A percentile compares a stretch with the other conserved stretches of the same genome.
Evolutionary conservation across 2,797 vertebrate species (phyloP).

Genomic region (Muscicapa comitata): DNA sequence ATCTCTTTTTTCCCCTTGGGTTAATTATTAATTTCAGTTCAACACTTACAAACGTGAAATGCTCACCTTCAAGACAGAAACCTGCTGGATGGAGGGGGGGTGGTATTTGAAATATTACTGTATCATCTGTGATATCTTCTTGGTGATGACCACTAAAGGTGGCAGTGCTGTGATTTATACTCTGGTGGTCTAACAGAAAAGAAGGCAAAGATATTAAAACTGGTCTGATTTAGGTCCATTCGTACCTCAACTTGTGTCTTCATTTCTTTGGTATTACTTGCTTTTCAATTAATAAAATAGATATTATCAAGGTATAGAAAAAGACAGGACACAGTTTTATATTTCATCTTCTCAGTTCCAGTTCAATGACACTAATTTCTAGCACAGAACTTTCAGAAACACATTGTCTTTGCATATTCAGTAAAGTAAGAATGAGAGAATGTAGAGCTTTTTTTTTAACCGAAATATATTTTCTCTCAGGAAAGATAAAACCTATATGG

Average conservation of each 20-base stretch:
- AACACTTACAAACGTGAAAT: no score
- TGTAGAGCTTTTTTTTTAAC: background rate
- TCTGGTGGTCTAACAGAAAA: background rate
- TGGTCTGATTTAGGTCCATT: background rate
- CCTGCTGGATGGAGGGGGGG: rapidly evolving
- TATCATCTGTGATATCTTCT: background rate
- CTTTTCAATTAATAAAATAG: background rate
- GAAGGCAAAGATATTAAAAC: background rate
- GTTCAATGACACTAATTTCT: background rate
- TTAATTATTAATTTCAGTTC: background rate
- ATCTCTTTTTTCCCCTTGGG: rapidly evolving
- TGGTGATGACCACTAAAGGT: background rate
- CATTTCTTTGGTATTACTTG: background rate
- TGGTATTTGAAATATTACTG: background rate
- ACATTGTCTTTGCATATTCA: background rate
- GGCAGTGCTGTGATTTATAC: background rate
- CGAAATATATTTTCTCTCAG: background rate
- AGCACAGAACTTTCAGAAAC: background rate
- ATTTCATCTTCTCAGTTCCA: background rate
- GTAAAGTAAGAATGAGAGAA: background rate
- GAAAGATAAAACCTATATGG: background rate
- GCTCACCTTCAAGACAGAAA: background rate
- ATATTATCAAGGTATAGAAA: background rate
- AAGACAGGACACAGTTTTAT: background rate
- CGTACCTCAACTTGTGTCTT: background rate